Conservation (phyloP, 1,140 invertebrate species). For the Drosophila albomicans region DNA sequence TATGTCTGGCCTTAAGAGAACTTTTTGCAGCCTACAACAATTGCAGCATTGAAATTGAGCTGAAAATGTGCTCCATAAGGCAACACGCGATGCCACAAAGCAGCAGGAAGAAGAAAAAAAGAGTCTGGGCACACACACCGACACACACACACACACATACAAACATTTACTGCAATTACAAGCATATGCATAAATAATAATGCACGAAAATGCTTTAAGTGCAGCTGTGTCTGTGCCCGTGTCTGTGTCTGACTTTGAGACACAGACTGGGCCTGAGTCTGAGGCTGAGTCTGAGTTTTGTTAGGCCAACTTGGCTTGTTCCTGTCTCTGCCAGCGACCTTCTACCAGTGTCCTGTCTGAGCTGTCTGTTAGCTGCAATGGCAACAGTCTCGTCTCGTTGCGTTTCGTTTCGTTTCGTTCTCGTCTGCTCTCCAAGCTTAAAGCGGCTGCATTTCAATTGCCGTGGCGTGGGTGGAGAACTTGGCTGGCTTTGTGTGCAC, state of each 20-base stretch:
- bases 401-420: no score
- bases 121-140: conserved; percentile 44
- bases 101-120: conserved; percentile 17
- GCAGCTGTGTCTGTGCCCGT: conserved; percentile 40
- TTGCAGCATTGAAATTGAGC: conserved; percentile 72
- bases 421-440: conserved; percentile 6
- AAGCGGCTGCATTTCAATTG: conserved; percentile 30
- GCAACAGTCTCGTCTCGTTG: conserved; percentile 33
- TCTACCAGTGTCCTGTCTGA: conserved; percentile 24
- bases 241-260: conserved; percentile 10
- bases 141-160: conserved; percentile 24
- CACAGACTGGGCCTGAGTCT: background rate
- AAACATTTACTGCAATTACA: conserved; percentile 53
- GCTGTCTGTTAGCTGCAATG: conserved; percentile 16
- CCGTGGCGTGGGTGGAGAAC: background rate
- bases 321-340: conserved; percentile 32
- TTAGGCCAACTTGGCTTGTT: conserved; percentile 30
- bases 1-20: conserved; percentile 81
- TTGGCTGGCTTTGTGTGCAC: conserved; percentile 54
- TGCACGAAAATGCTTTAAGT: conserved; percentile 79
- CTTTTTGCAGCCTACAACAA: conserved; percentile 67
- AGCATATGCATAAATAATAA: conserved; percentile 83
- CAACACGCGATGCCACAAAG: conserved; percentile 61
- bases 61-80: conserved; percentile 53
- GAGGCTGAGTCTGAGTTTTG: conserved; percentile 14